Evolutionary conservation across 2,113 vertebrate species (phyloP).

Genomic region (Glaucomys volans): DNA sequence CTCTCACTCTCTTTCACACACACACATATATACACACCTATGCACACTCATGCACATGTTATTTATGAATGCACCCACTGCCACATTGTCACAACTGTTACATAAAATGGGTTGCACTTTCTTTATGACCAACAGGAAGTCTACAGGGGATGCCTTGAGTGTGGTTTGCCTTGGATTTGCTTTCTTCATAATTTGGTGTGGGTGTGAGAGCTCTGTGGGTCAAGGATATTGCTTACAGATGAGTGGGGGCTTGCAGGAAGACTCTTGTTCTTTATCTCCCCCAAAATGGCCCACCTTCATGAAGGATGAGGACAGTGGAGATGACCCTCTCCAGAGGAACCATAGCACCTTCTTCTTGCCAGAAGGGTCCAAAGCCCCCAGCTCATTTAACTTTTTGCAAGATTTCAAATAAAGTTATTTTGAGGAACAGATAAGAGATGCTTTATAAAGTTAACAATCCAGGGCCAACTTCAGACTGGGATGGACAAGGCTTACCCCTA

Average conservation of each 20-base stretch:
- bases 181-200: background rate
- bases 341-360: background rate
- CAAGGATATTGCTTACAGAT: background rate
- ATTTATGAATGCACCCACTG: background rate
- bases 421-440: background rate
- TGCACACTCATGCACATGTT: background rate
- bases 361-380: background rate
- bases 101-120: background rate
- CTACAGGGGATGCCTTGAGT: background rate
- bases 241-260: background rate
- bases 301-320: background rate
- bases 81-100: background rate
- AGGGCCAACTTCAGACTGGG: constrained; percentile 4
- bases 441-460: constrained; percentile 47
- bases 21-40: background rate
- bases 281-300: background rate
- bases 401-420: constrained; percentile 34
- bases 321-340: background rate
- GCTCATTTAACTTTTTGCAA: background rate
- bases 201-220: background rate
- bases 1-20: too few relatives aligned
- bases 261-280: background rate
- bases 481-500: background rate
- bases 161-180: background rate
- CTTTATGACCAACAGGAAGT: background rate